phyloP scores from a whole-genome alignment of 92 coral and sea anemone genomes.

The Hydrozoanthus gracilis region DNA sequence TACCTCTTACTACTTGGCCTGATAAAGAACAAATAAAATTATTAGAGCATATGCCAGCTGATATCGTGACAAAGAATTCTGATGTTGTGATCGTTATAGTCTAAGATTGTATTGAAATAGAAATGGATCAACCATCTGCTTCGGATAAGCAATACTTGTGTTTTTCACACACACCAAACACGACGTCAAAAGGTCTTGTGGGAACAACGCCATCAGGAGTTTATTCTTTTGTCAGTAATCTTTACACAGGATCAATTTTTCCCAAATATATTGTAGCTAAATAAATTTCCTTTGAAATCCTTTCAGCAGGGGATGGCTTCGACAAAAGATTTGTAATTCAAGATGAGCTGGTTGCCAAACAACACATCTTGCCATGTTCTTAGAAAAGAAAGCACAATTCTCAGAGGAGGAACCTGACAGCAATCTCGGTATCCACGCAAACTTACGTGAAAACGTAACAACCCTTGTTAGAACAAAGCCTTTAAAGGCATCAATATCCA shows the following conservation, averaged over 20 bases:
- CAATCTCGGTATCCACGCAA: too few relatives aligned
- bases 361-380: slow-evolving; percentile 58
- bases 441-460: too few relatives aligned
- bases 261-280: slow-evolving; percentile 59
- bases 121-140: slow-evolving; percentile 73
- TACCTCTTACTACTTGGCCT: slow-evolving; percentile 71
- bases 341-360: slow-evolving; percentile 65
- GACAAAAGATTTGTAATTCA: slow-evolving; percentile 70
- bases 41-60: slow-evolving; percentile 64
- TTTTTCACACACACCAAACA: slow-evolving; percentile 66
- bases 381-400: slow-evolving; percentile 50
- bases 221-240: slow-evolving; percentile 65
- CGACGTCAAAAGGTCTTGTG: slow-evolving; percentile 70
- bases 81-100: slow-evolving; percentile 61
- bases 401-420: too few relatives aligned
- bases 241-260: slow-evolving; percentile 67
- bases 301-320: slow-evolving; percentile 60
- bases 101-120: slow-evolving; percentile 65
- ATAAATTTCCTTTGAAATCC: slow-evolving; percentile 62
- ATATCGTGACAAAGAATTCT: slow-evolving; percentile 62
- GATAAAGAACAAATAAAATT: slow-evolving; percentile 55
- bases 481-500: too few relatives aligned
- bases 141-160: slow-evolving; percentile 65
- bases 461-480: too few relatives aligned
- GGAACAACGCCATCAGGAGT: slow-evolving; percentile 74